Conservation (phyloP, 2,797 vertebrate species). For the Cirrhinus molitorella region DNA sequence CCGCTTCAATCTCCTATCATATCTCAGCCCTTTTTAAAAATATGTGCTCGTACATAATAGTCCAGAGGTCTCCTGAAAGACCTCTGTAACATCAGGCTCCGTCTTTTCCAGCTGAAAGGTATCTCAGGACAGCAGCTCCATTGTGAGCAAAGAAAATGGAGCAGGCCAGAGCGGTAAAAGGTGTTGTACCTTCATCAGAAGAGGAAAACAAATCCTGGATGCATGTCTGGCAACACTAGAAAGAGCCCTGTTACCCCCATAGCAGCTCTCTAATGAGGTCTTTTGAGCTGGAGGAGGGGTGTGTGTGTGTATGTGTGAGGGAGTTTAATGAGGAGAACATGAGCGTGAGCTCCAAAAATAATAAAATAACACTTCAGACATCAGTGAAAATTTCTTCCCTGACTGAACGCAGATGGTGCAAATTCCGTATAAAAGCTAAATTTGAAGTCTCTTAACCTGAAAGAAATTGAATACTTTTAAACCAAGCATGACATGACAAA, state of each 20-base stretch:
- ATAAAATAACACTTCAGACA: constrained; percentile 19
- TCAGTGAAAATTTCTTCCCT: neutral
- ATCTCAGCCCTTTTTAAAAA: constrained; percentile 14
- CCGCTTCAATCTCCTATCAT: neutral
- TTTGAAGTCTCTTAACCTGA: constrained; percentile 8
- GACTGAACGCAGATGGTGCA: neutral
- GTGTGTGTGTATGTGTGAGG: neutral
- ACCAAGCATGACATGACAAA: constrained; percentile 3
- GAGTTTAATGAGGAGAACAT: constrained; percentile 23
- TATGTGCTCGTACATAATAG: constrained; percentile 32
- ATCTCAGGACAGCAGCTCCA: constrained; percentile 12
- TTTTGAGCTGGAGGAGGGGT: constrained; percentile 25
- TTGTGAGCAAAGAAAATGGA: constrained; percentile 16
- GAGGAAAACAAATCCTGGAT: constrained; percentile 41
- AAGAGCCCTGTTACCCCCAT: neutral
- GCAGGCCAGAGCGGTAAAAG: constrained; percentile 14
- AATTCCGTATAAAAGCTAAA: neutral
- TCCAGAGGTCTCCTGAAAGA: constrained; percentile 29
- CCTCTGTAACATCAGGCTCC: constrained; percentile 25
- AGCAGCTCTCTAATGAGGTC: constrained; percentile 54
- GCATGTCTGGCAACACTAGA: constrained; percentile 35
- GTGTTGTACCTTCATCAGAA: constrained; percentile 15
- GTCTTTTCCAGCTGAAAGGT: constrained; percentile 23
- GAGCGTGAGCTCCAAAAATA: constrained; percentile 1
- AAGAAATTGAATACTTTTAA: neutral